Conservation (phyloP, 2,797 vertebrate genomes). For the Morus bassanus region DNA sequence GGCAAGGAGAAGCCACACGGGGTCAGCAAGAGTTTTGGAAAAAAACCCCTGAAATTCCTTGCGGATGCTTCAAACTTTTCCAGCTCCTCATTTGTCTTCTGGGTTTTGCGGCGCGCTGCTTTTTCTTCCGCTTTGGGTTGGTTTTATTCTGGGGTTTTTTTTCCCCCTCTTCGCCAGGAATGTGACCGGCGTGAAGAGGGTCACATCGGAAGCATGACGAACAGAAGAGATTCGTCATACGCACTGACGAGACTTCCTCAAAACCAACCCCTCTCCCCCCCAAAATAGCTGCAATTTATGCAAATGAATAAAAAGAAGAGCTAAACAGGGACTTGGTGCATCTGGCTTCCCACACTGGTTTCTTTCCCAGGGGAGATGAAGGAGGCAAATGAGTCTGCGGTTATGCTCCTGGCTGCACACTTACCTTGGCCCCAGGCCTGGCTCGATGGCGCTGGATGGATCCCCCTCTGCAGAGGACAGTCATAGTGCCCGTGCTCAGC, state of each 20-base stretch:
- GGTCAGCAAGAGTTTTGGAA: not conserved
- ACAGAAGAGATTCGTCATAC: not conserved
- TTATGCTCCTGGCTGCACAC: not conserved
- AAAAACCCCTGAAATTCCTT: not conserved
- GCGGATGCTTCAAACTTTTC: not conserved
- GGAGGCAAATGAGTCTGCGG: not conserved
- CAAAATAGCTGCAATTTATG: not conserved
- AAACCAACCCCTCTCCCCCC: not conserved
- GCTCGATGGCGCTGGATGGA: fast-evolving
- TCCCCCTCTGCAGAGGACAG: fast-evolving
- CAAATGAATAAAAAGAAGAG: not conserved
- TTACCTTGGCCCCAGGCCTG: fast-evolving
- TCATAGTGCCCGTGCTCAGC: not conserved
- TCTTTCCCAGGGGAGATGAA: not conserved
- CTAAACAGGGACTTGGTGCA: not conserved
- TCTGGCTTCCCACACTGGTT: not conserved
- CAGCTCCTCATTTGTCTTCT: constrained; percentile 11
- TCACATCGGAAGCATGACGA: not conserved
- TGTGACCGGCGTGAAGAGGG: not conserved
- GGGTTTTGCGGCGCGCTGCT: not conserved
- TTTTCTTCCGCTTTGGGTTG: constrained; percentile 13
- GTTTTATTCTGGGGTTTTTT: not conserved
- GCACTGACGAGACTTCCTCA: not conserved
- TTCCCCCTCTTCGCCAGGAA: not conserved
- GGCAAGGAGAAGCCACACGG: not conserved